Base-by-base conservation (phyloP, 1,140 invertebrate species). In the Zaprionus ornatus region DNA sequence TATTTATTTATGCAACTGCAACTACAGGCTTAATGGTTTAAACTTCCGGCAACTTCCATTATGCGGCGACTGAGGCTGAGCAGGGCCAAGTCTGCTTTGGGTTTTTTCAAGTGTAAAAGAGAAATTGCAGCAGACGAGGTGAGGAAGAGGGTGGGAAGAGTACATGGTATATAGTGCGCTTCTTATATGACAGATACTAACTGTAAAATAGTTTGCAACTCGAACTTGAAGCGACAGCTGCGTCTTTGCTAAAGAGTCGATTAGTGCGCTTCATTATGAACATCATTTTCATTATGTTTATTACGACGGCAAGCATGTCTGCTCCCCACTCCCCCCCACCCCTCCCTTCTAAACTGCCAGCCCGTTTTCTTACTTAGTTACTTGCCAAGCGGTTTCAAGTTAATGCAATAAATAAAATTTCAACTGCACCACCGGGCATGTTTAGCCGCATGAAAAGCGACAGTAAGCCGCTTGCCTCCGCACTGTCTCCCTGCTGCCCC, bases 381-480 rank as follows among this genome's bases (percentile, higher is more conserved):
- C 61, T 56, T 56, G 27, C 45, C 42, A 63, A 67, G 70, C 65
- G 68, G 80, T 84, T 71, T 90, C 84, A 87, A 88, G 84, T 87
- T 87, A 87, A 87, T 87, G 85, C 84, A 88, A 87, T 87, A 87
- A 87, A 87, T 87, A 87, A 88, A 87, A 88, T 88, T 88, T 80
- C 80, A 87, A 87, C 84, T 87, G 84, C 84, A 87, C 85, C 84
- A 72, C 71, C 74, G 84, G 84, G 84, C 84, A 75, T 87, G 84
- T 87, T 87, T 87, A 87, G 84, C 85, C 84, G 84, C 84, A 88
- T 88, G 84, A 87, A 87, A 87, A 84, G 85, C 84, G 84, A 84
- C 84, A 80, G 84, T 84, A 75, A 84, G 80, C 84, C 83, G 70
- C 60, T 63, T 40, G 15, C 21, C 17, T 2, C 13, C 6, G 5